Evolutionary conservation across 2,888 invertebrate species (phyloP), one percentile per base, ranked within the genome.

Genomic region (Hirudinaria manillensis): DNA sequence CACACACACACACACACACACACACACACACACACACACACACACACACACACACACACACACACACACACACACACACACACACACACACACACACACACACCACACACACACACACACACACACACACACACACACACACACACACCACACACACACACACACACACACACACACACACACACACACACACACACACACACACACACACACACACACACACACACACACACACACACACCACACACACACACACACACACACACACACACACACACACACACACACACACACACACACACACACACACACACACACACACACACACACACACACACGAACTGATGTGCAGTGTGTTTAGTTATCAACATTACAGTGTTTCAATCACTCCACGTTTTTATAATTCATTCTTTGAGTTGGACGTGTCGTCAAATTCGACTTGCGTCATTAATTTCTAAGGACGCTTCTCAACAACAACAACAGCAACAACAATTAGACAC

Each of bases 201-300:
- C 53, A 53, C 21, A 53, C 53, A 53, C 21, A 53, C 53, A 77
- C 72, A 78, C 71, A 74, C 74, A 71, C 66, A 74, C 65, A 72
- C 70, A 71, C 38, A 75, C 24, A 74, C 55, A 73, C 32, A 66
- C n/a, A 74, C 27, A 67, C 24, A 74, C 27, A 73, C 10, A 32
- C 7, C n/a, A 67, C 24, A 67, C 2, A 76, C 34, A 74, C 27
- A 73, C 32, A 74, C 6, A 75, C 0, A 55, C 73, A 77, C 72
- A 74, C 29, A 75, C 45, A 77, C 38, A 77, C 74, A 75, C 72
- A 77, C 76, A 76, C 24, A 67, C 36, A 32, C 10, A 51, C 51
- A 70, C 34, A 53, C 32, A 72, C 32, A 68, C 21, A 78, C 72
- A 76, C 76, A 77, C 56, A 76, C 76, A 78, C 72, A 74, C 72